phyloP scores from a whole-genome alignment of 2,888 invertebrate genomes.

The Drosophila paranaensis region DNA sequence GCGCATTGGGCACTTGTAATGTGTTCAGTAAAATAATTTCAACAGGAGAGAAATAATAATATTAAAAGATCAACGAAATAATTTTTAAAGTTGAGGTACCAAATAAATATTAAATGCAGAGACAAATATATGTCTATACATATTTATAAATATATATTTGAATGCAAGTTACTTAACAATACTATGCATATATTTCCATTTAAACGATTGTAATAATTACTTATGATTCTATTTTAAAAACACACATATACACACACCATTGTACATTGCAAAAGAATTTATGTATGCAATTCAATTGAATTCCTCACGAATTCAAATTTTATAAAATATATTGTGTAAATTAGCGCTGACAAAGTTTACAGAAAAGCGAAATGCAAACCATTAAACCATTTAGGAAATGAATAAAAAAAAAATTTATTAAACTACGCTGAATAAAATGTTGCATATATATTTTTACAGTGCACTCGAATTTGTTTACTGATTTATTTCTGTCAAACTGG shows the following conservation, averaged over 20 bases:
- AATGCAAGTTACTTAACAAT: slow-evolving; percentile 60
- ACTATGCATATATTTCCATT: slow-evolving; percentile 20
- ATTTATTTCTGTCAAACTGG: background rate
- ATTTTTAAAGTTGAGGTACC: slow-evolving; percentile 25
- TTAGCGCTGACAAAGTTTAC: slow-evolving; percentile 43
- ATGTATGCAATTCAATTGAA: slow-evolving; percentile 18
- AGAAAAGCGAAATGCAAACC: slow-evolving; percentile 36
- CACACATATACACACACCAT: background rate
- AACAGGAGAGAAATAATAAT: background rate
- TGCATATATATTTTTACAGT: slow-evolving; percentile 68
- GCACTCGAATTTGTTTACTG: slow-evolving; percentile 36
- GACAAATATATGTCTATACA: slow-evolving; percentile 9
- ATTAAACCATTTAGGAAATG: slow-evolving; percentile 38
- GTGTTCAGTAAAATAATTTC: slow-evolving; percentile 26
- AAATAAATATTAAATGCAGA: slow-evolving; percentile 15
- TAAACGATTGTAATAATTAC: slow-evolving; percentile 29
- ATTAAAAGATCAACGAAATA: slow-evolving; percentile 5
- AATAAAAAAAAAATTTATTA: slow-evolving; percentile 43
- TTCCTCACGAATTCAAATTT: slow-evolving; percentile 15
- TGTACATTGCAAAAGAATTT: slow-evolving; percentile 31
- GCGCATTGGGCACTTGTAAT: slow-evolving; percentile 21
- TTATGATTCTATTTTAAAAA: slow-evolving; percentile 28
- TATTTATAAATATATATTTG: slow-evolving; percentile 15
- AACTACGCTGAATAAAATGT: slow-evolving; percentile 61
- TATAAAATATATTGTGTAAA: slow-evolving; percentile 53